Conservation (phyloP, 1,140 invertebrate genomes). For the Sminthurides bifidus region DNA sequence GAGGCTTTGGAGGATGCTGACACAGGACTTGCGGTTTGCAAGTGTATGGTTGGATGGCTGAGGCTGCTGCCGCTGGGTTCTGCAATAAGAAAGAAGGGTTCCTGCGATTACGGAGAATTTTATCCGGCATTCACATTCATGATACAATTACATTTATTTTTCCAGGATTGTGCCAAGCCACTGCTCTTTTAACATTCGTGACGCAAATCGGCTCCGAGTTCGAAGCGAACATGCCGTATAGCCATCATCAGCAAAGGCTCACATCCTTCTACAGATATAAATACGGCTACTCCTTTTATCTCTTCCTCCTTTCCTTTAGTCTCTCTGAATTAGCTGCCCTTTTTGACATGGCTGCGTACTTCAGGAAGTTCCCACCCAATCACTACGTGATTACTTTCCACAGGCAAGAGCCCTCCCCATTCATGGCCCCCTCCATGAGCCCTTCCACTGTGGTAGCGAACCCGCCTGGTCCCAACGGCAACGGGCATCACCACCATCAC, state of each 20-base stretch:
- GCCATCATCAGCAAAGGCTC: conserved; percentile 22
- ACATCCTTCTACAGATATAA: conserved; percentile 30
- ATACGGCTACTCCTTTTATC: conserved; percentile 31
- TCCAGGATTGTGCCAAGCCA: conserved; percentile 31
- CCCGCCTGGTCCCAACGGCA: background rate
- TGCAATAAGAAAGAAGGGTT: no score
- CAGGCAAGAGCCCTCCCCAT: conserved; percentile 28
- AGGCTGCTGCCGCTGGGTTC: no score
- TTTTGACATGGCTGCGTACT: conserved; percentile 32
- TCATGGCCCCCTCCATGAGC: conserved; percentile 20
- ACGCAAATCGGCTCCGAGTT: conserved; percentile 31
- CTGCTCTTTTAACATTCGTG: conserved; percentile 30
- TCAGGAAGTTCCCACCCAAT: conserved; percentile 30
- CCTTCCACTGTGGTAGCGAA: background rate
- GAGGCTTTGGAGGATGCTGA: no score
- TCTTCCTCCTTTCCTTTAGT: conserved; percentile 29
- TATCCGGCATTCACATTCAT: no score
- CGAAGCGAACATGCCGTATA: conserved; percentile 28
- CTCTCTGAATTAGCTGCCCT: conserved; percentile 30
- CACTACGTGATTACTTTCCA: conserved; percentile 32
- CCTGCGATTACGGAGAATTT: no score
- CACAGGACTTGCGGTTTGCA: no score
- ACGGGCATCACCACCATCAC: conserved; percentile 1
- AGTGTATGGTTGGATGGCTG: no score
- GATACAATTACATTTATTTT: no score